Percentiles rank a stretch among this genome's conserved stretches.
Evolutionary conservation across 2,797 vertebrate species (phyloP).

Genomic region (Malacoctenus gilli): DNA sequence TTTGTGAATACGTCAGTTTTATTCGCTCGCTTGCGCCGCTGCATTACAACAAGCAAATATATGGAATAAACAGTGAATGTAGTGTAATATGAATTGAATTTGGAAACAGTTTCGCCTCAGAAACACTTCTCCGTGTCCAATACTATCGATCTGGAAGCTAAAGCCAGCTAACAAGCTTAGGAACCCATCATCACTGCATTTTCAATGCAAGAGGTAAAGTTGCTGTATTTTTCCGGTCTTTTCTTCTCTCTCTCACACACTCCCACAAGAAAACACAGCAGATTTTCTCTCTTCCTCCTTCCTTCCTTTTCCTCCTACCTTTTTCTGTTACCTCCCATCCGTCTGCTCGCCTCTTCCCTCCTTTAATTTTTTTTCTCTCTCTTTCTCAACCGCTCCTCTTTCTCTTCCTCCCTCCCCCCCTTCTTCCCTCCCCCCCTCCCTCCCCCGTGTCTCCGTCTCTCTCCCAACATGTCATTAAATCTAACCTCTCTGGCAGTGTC

Average conservation of each 20-base stretch:
- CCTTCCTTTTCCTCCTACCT: constrained; percentile 39
- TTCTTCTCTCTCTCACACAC: constrained; percentile 35
- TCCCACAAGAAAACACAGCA: constrained; percentile 29
- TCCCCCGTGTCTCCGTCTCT: constrained; percentile 59
- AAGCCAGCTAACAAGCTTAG: constrained; percentile 16
- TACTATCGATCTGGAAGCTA: not conserved
- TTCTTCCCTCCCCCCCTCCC: constrained; percentile 21
- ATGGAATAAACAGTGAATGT: not conserved
- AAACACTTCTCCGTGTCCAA: not conserved
- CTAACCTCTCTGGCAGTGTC: constrained; percentile 77
- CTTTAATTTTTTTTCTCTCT: constrained; percentile 23
- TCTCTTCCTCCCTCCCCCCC: constrained; percentile 11
- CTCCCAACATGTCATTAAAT: constrained; percentile 78
- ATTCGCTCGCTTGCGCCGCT: not conserved
- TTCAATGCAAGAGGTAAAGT: constrained; percentile 36
- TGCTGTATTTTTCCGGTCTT: constrained; percentile 11
- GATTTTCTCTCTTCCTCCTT: constrained; percentile 46
- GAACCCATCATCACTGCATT: constrained; percentile 29
- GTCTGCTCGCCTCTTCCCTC: constrained; percentile 31
- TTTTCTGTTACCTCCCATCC: constrained; percentile 55
- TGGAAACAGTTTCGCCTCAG: not conserved
- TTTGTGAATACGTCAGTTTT: too few relatives aligned
- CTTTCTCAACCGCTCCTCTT: constrained; percentile 27
- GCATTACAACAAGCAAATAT: not conserved
- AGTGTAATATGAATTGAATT: not conserved